Conservation (phyloP, 2,888 invertebrate species). For the Leptinotarsa rubiginosa region DNA sequence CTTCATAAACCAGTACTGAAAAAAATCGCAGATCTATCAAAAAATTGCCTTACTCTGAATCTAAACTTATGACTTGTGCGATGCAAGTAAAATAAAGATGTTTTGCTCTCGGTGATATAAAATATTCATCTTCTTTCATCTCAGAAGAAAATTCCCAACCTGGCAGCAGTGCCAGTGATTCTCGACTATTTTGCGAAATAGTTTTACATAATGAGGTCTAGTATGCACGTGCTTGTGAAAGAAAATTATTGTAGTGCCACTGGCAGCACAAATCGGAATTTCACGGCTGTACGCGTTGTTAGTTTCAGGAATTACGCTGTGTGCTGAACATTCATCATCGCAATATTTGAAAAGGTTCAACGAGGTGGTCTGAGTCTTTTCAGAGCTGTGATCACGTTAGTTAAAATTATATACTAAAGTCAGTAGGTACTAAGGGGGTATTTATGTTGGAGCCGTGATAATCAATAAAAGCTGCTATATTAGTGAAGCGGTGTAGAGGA, state of each 20-base stretch:
- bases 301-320: slow-evolving; percentile 8
- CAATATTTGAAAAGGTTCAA: neutral
- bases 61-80: too few species aligned
- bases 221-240: slow-evolving; percentile 8
- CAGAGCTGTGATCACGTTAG: neutral
- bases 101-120: neutral
- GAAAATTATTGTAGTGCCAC: neutral
- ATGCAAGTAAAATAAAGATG: neutral
- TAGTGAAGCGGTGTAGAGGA: too few species aligned
- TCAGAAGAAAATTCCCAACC: neutral
- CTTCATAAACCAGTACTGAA: too few species aligned
- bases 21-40: too few species aligned
- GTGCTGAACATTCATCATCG: neutral
- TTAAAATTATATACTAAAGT: too few species aligned
- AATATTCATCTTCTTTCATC: neutral
- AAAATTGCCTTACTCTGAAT: too few species aligned
- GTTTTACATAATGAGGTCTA: neutral
- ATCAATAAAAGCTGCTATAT: too few species aligned
- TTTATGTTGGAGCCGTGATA: too few species aligned
- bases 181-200: neutral
- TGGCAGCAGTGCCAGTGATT: neutral
- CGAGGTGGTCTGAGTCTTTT: slow-evolving; percentile 5
- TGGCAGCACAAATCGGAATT: slow-evolving; percentile 10
- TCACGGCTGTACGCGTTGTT: slow-evolving; percentile 12
- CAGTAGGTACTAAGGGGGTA: too few species aligned